Evolutionary conservation across 1,140 invertebrate genomes (phyloP), one percentile per base, ranked within the genome.

Genomic region (Cotesia typhae): DNA sequence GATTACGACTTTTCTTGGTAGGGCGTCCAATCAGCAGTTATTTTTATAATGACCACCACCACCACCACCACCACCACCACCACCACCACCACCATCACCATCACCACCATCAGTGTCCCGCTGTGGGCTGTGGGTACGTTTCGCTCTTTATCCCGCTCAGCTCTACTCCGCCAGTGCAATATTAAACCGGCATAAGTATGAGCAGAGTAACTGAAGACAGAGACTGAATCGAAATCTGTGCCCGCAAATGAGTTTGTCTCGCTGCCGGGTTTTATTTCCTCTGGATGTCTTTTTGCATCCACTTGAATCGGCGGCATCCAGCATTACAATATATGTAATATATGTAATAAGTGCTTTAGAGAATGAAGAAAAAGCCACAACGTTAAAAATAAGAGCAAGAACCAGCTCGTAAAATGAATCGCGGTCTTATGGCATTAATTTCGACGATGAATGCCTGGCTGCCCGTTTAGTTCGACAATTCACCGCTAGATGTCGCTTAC

Each of bases 1-100:
- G 84, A 87, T 87, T 87, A 87, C 80, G 85, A 87, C 85, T 87
- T 87, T 87, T 87, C 86, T 87, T 81, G 82, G 85, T 87, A 87
- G 81, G 82, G 82, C 83, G 84, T 85, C 81, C 85, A 85, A 86
- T 86, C 86, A 85, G 84, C 82, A 84, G 85, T 87, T 87, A 87
- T 87, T 87, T 87, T 87, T 86, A 84, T 85, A 87, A 87, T 85
- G 80, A 80, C 81, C 78, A 77, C 77, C 77, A 78, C 76, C 78
- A 74, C 28, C 74, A 28, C 28, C 28, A 80, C 81, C 78, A 77
- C 77, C 77, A 78, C 76, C 14, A 78, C 76, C 78, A 74, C n/a
- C n/a, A 80, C 81, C 78, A 77, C 77, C 77, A 78, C 76, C 78
- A 74, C 28, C 74, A 28, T 1, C 28, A 80, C 81, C 78, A 77